Conservation (phyloP, 1,140 invertebrate species). For the Bombus ignitus region DNA sequence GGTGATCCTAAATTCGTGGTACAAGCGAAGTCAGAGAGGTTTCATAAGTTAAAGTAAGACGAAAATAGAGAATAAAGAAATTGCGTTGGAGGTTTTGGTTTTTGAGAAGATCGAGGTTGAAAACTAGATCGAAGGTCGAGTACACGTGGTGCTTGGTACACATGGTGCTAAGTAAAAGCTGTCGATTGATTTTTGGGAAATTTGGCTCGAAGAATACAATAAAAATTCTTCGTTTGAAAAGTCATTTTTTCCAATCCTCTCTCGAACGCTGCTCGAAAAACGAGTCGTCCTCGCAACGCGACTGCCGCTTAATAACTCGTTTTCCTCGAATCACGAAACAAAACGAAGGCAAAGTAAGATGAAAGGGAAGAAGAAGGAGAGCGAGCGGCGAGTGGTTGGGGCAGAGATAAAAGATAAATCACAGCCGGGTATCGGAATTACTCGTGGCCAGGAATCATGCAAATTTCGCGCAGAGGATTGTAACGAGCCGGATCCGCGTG, state of each 20-base stretch:
- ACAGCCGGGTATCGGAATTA: conserved; percentile 33
- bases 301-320: conserved; percentile 11
- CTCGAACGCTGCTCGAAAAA: neutral
- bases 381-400: neutral
- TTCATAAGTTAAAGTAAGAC: no score
- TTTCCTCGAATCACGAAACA: neutral
- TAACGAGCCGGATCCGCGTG: conserved; percentile 32
- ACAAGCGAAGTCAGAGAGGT: no score
- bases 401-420: conserved; percentile 38
- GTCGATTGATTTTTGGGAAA: no score
- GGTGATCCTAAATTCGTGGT: no score
- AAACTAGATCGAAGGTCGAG: no score
- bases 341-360: neutral
- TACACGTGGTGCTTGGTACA: no score
- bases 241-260: neutral
- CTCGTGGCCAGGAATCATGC: conserved; percentile 52
- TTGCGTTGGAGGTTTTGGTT: no score
- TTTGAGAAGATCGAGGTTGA: no score
- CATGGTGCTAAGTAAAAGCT: no score
- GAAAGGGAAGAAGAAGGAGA: neutral
- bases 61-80: no score
- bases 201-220: no score
- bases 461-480: conserved; percentile 49
- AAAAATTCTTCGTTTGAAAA: no score
- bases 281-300: neutral